These are phyloP conservation scores for Parnassius smintheus DNA, from an alignment of 2,888 invertebrate species.

Conservation along the genomic window DNA sequence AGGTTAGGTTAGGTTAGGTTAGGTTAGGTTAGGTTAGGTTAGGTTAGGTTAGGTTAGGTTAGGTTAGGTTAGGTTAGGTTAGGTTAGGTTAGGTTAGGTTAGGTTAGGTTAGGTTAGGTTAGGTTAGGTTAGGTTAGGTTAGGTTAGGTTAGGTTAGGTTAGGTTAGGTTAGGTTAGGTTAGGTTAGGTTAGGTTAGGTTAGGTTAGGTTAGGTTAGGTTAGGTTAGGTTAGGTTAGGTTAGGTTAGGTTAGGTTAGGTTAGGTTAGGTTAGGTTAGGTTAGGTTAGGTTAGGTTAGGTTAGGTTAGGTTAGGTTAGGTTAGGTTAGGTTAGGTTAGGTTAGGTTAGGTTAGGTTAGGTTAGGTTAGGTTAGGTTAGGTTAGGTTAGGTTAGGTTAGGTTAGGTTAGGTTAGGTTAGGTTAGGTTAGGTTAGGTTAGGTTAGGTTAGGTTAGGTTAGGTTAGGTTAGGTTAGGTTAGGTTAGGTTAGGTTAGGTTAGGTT, in stretches of 20 bases:
- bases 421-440: background rate
- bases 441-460: conserved; percentile 31
- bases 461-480: conserved; percentile 32
- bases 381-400: conserved; percentile 40
- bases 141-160: conserved; percentile 5
- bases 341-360: no score
- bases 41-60: conserved; percentile 2
- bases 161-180: conserved; percentile 9
- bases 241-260: conserved; percentile 37
- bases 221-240: conserved; percentile 26
- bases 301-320: conserved; percentile 29
- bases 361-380: conserved; percentile 21
- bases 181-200: background rate
- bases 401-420: conserved; percentile 13
- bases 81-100: conserved; percentile 9
- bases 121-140: conserved; percentile 16
- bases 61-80: conserved; percentile 16
- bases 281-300: conserved; percentile 28
- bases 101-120: conserved; percentile 18
- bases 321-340: conserved; percentile 30
- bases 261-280: conserved; percentile 34
- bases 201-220: conserved; percentile 10
- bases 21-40: conserved; percentile 12
- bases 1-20: no score
- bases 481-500: conserved; percentile 31